Conservation (phyloP, 2,888 invertebrate genomes). For the Platycnemis pennipes region DNA sequence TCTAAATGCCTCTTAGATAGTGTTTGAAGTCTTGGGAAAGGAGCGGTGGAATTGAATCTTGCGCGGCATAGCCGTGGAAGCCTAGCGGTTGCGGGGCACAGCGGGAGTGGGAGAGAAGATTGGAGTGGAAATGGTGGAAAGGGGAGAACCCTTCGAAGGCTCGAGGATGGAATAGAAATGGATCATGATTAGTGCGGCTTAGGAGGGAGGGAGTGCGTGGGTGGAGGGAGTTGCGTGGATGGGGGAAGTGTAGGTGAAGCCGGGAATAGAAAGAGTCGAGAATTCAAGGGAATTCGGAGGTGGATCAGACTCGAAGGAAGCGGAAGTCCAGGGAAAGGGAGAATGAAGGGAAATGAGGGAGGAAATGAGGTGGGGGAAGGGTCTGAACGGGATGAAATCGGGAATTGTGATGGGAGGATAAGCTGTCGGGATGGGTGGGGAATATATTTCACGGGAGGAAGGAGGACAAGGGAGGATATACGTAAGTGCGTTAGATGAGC, state of each 20-base stretch:
- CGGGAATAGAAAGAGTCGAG: background rate
- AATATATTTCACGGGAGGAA: background rate
- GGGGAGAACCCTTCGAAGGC: background rate
- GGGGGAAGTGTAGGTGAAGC: conserved; percentile 18
- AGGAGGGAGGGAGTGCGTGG: background rate
- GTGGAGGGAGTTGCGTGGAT: background rate
- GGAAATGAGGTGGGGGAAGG: background rate
- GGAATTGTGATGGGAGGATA: conserved; percentile 26
- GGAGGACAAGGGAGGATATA: background rate
- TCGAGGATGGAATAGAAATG: conserved; percentile 55
- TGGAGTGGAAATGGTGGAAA: background rate
- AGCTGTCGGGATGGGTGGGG: background rate
- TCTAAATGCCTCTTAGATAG: too few species aligned
- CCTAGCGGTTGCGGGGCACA: too few species aligned
- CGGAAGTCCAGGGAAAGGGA: background rate
- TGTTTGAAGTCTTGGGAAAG: too few species aligned
- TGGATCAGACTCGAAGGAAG: background rate
- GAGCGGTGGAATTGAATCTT: too few species aligned
- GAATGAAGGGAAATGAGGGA: background rate
- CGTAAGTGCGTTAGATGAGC: background rate
- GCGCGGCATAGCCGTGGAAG: too few species aligned
- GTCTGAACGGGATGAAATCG: background rate
- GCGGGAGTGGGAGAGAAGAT: too few species aligned
- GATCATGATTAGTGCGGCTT: conserved; percentile 60
- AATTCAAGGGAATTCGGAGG: background rate